Base-by-base conservation (phyloP, 2,113 vertebrate species). In the Colius striatus region DNA sequence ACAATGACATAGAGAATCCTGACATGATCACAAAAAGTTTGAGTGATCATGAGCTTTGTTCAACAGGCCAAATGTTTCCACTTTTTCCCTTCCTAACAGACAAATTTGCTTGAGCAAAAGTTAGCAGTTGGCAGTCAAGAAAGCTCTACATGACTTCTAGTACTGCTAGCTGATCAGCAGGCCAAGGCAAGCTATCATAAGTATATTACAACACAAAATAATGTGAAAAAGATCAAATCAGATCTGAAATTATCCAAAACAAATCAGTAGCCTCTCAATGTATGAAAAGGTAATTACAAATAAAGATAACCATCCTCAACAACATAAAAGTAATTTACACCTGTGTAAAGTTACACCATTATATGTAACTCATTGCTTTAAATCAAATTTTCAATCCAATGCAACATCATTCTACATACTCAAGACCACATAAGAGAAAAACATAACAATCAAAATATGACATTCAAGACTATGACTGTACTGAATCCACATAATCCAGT, bases 21-120 rank as follows among this genome's bases (percentile, higher is more conserved):
- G 1, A 55, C 63, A 82, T 15, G 65, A 43, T 0, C 13, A 61
- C 23, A n/a, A 57, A 43, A 91, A 63, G 11, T 1, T 0, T 67
- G 18, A 88, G 30, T 20, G 21, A 66, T 25, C 5, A 5, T 6
- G 4, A 80, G 17, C 9, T 87, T 70, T 77, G 32, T 76, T 14
- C 18, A 79, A 63, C 5, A 63, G 29, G 7, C 4, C 47, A 53
- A 32, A 36, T 9, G 58, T 16, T 62, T 62, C 14, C 8, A 21
- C 26, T 80, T 77, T 51, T 70, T 23, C 12, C 36, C 10, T 26
- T 62, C 38, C 34, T 53, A 58, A 22, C 10, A 36, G 21, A 89
- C 7, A 71, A 87, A 58, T 9, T 8, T 47, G 25, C 14, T 41
- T 38, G 18, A 58, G 34, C 36, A 81, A 4, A 77, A 81, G 18